Base-by-base conservation (phyloP, 2,888 invertebrate species). In the Agapostemon virescens region DNA sequence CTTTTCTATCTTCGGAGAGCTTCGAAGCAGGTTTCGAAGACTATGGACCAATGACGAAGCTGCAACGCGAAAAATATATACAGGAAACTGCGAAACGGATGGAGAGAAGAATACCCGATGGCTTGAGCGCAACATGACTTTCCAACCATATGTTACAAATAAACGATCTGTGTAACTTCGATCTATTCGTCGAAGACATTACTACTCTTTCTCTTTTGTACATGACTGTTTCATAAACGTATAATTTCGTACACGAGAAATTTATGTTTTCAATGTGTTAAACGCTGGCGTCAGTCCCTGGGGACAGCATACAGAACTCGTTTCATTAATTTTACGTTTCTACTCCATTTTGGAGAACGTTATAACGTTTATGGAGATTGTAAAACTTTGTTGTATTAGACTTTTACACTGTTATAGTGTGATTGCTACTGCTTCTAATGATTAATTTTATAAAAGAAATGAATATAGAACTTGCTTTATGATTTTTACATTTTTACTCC, bases 11-110 rank as follows among this genome's bases (percentile, higher is more conserved):
- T 0, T 94, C 95, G 0, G 95, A 95, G 66, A 93, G 93, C 45
- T 93, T 96, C 49, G 94, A 95, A 40, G 92, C 93, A 2, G 61
- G 94, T 95, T 1, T 94, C 94, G 86, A 94, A 93, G 49, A 95
- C 95, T 5, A 94, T 95, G 74, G 94, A 95, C 71, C 95, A 95
- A 88, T 95, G 95, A 55, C 76, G 17, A 77, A 79, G 42, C 72
- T 85, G 69, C 85, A 88, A 38, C 64, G 80, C 5, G 77, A 78
- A 20, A 81, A 80, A 45, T n/a, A n/a, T n/a, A n/a, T n/a, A n/a
- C 45, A 30, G 7, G 71, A 79, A 67, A 72, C 33, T 55, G 40
- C 2, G 15, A 83, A 81, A 13, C 30, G 30, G 38, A 49, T 67
- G 38, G 38, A 76, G 20, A 13, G 42, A 17, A 5, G 20, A 7